phyloP scores from a whole-genome alignment of 64 coral and sea anemone genomes.

The Anthopleura sola region DNA sequence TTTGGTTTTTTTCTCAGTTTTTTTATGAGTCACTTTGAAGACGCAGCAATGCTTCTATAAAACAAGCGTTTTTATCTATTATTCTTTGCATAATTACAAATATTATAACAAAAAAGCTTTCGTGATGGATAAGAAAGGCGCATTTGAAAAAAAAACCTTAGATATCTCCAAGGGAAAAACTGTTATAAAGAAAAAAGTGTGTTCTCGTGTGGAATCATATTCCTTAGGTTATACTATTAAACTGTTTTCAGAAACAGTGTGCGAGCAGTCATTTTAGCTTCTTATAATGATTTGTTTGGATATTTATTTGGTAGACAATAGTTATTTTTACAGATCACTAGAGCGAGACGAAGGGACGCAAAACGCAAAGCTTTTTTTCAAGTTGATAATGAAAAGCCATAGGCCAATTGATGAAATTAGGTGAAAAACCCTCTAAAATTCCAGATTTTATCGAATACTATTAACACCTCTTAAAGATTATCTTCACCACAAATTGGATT shows the following conservation, averaged over 20 bases:
- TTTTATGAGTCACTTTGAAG: too few relatives aligned
- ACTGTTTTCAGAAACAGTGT: not conserved
- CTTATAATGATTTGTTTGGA: not conserved
- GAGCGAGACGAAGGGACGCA: not conserved
- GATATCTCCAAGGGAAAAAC: too few relatives aligned
- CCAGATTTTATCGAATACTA: not conserved
- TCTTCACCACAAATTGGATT: not conserved
- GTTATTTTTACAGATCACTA: not conserved
- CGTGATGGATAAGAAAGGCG: too few relatives aligned
- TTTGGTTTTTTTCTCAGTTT: too few relatives aligned
- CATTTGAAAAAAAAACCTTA: too few relatives aligned
- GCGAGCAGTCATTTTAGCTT: not conserved
- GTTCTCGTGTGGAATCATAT: too few relatives aligned
- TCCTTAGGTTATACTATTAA: not conserved
- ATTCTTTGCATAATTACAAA: too few relatives aligned
- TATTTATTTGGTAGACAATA: not conserved
- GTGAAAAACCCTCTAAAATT: not conserved
- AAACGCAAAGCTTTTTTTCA: not conserved
- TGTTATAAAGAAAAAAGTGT: too few relatives aligned
- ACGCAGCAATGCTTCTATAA: too few relatives aligned
- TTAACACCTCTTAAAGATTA: not conserved
- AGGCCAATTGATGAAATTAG: not conserved
- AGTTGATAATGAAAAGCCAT: not conserved
- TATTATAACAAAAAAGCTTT: too few relatives aligned
- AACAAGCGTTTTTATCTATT: too few relatives aligned